A percentile compares a stretch with the other conserved stretches of the same genome.
Conservation (phyloP, 2,797 vertebrate species). For the Halcyon leucocephala region DNA sequence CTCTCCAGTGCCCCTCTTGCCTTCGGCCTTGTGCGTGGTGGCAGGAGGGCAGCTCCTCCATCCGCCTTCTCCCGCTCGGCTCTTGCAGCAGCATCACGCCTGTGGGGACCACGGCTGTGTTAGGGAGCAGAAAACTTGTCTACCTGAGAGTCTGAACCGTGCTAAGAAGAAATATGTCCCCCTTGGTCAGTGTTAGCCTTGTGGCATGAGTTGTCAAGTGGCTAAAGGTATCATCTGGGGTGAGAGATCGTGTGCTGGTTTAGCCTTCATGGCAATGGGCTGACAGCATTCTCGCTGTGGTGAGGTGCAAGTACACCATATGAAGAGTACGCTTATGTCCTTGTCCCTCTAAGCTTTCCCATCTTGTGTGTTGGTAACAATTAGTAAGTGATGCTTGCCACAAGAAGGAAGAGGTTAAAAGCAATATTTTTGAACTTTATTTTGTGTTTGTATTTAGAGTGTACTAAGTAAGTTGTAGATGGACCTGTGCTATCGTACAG, state of each 20-base stretch:
- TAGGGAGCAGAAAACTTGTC: not conserved
- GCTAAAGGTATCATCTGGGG: not conserved
- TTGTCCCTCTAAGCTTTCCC: not conserved
- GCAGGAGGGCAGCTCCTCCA: fast-evolving
- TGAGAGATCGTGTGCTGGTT: fast-evolving
- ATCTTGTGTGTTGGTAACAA: fast-evolving
- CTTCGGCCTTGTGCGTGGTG: not conserved
- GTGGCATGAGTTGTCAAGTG: not conserved
- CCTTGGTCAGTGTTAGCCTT: not conserved
- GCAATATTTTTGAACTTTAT: not conserved
- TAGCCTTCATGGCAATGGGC: not conserved
- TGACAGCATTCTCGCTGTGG: fast-evolving
- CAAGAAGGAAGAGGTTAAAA: not conserved
- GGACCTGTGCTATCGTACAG: not conserved
- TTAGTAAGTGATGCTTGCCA: fast-evolving
- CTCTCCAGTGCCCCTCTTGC: fast-evolving
- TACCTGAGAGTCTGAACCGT: fast-evolving
- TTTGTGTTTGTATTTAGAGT: not conserved
- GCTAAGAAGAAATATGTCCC: not conserved
- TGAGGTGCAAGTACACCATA: fast-evolving
- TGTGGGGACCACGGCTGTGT: fast-evolving
- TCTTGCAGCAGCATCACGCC: not conserved
- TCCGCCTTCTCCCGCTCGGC: not conserved
- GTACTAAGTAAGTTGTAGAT: not conserved
- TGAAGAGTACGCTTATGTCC: fast-evolving